Conservation (phyloP, 1,140 invertebrate genomes). For the Berghia stephanieae region DNA sequence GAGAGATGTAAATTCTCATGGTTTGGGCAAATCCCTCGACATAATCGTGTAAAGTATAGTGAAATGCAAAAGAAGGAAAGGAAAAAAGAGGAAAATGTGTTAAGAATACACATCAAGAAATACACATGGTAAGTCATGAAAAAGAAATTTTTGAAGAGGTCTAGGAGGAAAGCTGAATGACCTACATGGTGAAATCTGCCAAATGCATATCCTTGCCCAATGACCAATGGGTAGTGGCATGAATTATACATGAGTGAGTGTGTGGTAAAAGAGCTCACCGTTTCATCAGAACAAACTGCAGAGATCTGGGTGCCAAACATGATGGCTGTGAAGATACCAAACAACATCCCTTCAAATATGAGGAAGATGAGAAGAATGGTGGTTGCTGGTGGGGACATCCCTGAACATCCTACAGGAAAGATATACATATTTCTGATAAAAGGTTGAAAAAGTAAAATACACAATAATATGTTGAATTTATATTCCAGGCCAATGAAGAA, state of each 20-base stretch:
- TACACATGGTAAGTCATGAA: background rate
- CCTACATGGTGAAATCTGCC: too few species aligned
- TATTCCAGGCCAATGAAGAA: too few species aligned
- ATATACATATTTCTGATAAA: background rate
- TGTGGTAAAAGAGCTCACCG: slow-evolving; percentile 72
- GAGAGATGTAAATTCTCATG: too few species aligned
- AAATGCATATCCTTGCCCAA: too few species aligned
- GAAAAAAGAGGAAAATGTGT: too few species aligned
- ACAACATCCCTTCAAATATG: slow-evolving; percentile 95
- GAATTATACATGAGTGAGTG: background rate
- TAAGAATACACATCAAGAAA: too few species aligned
- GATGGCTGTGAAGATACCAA: slow-evolving; percentile 97
- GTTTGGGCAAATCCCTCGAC: too few species aligned
- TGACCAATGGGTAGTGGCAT: background rate
- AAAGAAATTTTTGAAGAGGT: background rate
- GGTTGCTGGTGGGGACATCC: slow-evolving; percentile 92
- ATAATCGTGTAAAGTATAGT: too few species aligned
- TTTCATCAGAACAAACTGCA: slow-evolving; percentile 99
- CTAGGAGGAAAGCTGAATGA: background rate
- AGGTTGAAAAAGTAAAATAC: background rate
- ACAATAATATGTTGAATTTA: background rate
- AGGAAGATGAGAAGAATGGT: slow-evolving; percentile 95
- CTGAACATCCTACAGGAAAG: slow-evolving; percentile 78
- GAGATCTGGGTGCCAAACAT: slow-evolving; percentile 98
- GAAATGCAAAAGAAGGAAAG: too few species aligned